Evolutionary conservation across 2,113 vertebrate species (phyloP).

Genomic region (Chauna torquata): DNA sequence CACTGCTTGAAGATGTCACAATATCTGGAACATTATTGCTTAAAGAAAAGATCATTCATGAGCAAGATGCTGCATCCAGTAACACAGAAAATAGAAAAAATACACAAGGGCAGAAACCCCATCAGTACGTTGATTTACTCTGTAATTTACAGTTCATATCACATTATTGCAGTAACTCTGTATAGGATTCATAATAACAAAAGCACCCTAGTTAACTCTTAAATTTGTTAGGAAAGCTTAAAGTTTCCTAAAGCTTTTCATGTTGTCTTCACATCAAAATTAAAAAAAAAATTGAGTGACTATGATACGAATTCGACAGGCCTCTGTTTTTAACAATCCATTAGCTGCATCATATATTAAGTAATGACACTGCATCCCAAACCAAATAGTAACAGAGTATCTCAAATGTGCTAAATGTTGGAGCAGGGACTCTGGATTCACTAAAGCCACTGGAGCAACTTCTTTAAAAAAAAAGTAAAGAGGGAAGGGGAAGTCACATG

Average conservation of each 20-base stretch:
- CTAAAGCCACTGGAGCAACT: neutral
- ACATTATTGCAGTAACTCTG: neutral
- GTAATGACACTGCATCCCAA: neutral
- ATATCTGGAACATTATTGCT: conserved; percentile 13
- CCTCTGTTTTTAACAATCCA: neutral
- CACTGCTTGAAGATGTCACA: neutral
- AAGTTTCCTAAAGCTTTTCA: neutral
- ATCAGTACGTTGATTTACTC: neutral
- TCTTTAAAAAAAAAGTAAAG: neutral
- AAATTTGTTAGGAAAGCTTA: neutral
- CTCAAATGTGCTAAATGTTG: neutral
- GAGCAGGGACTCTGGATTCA: neutral
- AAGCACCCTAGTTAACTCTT: neutral
- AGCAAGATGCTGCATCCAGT: neutral
- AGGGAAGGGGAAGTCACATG: neutral
- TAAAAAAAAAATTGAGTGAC: neutral
- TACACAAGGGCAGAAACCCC: neutral
- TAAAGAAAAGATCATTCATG: neutral
- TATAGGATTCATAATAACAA: neutral
- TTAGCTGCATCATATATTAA: neutral
- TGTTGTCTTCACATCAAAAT: fast-evolving
- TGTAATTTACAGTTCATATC: neutral
- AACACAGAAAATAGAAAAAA: neutral
- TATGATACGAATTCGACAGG: neutral
- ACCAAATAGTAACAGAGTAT: neutral